These are phyloP conservation scores for Crypturellus undulatus DNA, from an alignment of 2,113 vertebrate genomes.

Conservation along the genomic window DNA sequence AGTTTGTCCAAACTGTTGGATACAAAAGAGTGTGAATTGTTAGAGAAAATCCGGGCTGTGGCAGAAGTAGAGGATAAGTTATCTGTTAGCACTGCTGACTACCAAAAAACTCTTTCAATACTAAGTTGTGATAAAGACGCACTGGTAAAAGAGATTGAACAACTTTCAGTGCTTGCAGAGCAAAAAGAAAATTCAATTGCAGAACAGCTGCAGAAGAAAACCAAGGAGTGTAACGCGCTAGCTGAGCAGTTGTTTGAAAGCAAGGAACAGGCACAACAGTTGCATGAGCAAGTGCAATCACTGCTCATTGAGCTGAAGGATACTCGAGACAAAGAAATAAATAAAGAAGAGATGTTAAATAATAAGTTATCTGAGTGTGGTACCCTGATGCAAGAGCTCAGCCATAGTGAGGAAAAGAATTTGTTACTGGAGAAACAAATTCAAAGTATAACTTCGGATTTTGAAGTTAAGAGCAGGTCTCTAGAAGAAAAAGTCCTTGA, in stretches of 20 bases:
- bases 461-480: slow-evolving; percentile 72
- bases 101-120: slow-evolving; percentile 49
- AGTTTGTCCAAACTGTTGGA: slow-evolving; percentile 72
- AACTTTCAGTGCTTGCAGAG: slow-evolving; percentile 68
- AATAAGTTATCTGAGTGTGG: slow-evolving; percentile 67
- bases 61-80: slow-evolving; percentile 73
- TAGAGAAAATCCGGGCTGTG: slow-evolving; percentile 59
- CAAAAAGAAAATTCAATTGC: slow-evolving; percentile 73
- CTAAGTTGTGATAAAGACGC: slow-evolving; percentile 77
- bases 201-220: slow-evolving; percentile 79
- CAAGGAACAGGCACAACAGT: slow-evolving; percentile 65
- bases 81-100: slow-evolving; percentile 65
- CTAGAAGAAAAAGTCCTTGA: slow-evolving; percentile 77
- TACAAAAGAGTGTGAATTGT: slow-evolving; percentile 52
- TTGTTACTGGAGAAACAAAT: slow-evolving; percentile 80
- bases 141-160: slow-evolving; percentile 63
- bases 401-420: slow-evolving; percentile 75
- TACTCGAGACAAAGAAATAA: slow-evolving; percentile 36
- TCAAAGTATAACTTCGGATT: slow-evolving; percentile 70
- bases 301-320: slow-evolving; percentile 73
- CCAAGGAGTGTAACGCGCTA: slow-evolving; percentile 74
- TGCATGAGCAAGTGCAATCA: slow-evolving; percentile 70
- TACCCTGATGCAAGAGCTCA: slow-evolving; percentile 69
- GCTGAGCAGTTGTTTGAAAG: slow-evolving; percentile 71
- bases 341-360: slow-evolving; percentile 73